Base-by-base conservation (phyloP, 2,888 invertebrate genomes). In the Caenorhabditis sp. region DNA sequence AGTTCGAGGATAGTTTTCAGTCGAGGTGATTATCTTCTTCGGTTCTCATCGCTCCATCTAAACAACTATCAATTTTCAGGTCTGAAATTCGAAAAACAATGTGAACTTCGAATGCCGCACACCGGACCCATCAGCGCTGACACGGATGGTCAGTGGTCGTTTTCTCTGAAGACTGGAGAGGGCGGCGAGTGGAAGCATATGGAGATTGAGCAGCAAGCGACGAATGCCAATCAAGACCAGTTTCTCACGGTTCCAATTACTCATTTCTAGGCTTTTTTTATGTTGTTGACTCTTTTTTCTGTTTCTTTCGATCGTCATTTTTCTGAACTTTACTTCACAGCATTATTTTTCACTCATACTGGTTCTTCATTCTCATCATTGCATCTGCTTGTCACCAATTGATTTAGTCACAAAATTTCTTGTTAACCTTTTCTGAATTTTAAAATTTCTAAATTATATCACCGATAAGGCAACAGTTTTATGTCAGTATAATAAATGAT, bases 21-120 rank as follows among this genome's bases (percentile, higher is more conserved):
- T n/a, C n/a, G n/a, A n/a, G n/a, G n/a, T n/a, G n/a, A n/a, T n/a
- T n/a, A n/a, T n/a, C n/a, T n/a, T n/a, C n/a, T n/a, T n/a, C n/a
- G n/a, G n/a, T n/a, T n/a, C n/a, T n/a, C n/a, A n/a, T n/a, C n/a
- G n/a, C n/a, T n/a, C n/a, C n/a, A n/a, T n/a, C n/a, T n/a, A n/a
- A n/a, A n/a, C n/a, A n/a, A n/a, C n/a, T n/a, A n/a, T n/a, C n/a
- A n/a, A n/a, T 28, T 72, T 85, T 19, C 76, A 86, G 94, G 97
- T 87, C 94, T 97, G 88, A 95, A 95, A 93, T 97, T 97, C 94
- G 93, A 95, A 82, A 95, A 95, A 92, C 96, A 97, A 69, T 96
- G 97, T 91, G 96, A 97, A 90, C 94, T 97, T 74, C 95, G 96
- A 88, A 95, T 97, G 92, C 97, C 97, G 87, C 97, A 94, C 89